Evolutionary conservation across 2,888 invertebrate species (phyloP).

Genomic region (Muscina levida): DNA sequence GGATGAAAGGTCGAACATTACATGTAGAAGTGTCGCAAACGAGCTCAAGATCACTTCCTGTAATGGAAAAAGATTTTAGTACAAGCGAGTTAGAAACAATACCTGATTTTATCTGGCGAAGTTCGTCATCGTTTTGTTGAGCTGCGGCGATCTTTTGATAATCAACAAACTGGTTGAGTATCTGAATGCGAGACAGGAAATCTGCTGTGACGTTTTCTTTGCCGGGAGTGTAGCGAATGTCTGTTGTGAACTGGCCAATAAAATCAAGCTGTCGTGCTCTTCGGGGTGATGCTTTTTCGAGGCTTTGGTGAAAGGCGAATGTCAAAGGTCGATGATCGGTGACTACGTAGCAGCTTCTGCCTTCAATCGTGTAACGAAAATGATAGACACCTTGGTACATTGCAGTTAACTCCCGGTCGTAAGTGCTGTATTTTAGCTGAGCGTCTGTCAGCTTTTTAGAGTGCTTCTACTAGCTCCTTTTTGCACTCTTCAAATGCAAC

Average conservation of each 20-base stretch:
- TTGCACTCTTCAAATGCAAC: constrained; percentile 52
- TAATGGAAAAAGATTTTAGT: too few species aligned
- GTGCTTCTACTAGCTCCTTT: too few species aligned
- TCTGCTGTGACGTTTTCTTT: neutral
- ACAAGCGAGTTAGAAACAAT: too few species aligned
- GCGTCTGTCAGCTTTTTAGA: constrained; percentile 32
- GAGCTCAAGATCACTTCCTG: too few species aligned
- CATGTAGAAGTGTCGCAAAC: too few species aligned
- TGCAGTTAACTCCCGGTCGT: constrained; percentile 39
- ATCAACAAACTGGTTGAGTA: too few species aligned
- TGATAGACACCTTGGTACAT: constrained; percentile 30
- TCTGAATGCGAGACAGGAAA: neutral
- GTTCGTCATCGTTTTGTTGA: too few species aligned
- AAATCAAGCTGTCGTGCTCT: neutral
- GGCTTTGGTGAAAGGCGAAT: constrained; percentile 8
- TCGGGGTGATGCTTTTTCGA: neutral
- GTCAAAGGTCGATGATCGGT: too few species aligned
- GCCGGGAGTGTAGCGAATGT: neutral
- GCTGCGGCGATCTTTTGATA: too few species aligned
- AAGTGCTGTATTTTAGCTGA: constrained; percentile 41
- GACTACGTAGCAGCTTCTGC: too few species aligned
- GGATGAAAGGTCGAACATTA: constrained; percentile 11
- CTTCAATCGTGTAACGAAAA: constrained; percentile 42
- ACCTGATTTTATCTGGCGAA: too few species aligned
- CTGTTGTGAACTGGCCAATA: neutral